phyloP scores from a whole-genome alignment of 2,113 vertebrate genomes.

The Colistium nudipinnis region DNA sequence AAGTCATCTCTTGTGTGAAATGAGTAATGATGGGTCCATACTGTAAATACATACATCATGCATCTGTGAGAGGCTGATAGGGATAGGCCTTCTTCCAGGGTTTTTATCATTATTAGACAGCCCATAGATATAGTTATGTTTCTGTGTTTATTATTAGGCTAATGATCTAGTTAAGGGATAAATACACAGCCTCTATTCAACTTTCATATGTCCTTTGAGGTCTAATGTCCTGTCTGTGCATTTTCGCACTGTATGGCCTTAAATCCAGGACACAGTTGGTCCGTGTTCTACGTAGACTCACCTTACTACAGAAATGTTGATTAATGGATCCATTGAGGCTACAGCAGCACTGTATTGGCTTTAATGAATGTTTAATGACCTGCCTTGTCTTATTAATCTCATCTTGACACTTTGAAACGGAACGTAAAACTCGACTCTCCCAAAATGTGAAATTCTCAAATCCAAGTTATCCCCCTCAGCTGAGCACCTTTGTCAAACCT shows the following conservation, averaged over 20 bases:
- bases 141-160: background rate
- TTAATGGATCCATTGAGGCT: conserved; percentile 29
- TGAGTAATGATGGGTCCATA: too few relatives aligned
- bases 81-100: background rate
- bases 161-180: too few relatives aligned
- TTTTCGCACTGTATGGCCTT: too few relatives aligned
- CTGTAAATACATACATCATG: too few relatives aligned
- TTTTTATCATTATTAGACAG: background rate
- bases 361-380: conserved; percentile 42
- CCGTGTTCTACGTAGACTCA: background rate
- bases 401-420: background rate
- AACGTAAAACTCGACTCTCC: background rate
- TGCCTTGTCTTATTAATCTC: conserved; percentile 21
- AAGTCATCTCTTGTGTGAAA: background rate
- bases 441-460: background rate
- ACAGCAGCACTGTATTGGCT: conserved; percentile 21
- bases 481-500: conserved; percentile 9
- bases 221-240: too few relatives aligned
- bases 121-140: background rate
- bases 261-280: background rate
- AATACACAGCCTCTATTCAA: too few relatives aligned
- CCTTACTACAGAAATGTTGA: conserved; percentile 22
- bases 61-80: too few relatives aligned
- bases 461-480: conserved; percentile 12
- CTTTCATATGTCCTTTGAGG: too few relatives aligned